Base-by-base conservation (phyloP, 2,113 vertebrate species). In the Embiotoca jacksoni region DNA sequence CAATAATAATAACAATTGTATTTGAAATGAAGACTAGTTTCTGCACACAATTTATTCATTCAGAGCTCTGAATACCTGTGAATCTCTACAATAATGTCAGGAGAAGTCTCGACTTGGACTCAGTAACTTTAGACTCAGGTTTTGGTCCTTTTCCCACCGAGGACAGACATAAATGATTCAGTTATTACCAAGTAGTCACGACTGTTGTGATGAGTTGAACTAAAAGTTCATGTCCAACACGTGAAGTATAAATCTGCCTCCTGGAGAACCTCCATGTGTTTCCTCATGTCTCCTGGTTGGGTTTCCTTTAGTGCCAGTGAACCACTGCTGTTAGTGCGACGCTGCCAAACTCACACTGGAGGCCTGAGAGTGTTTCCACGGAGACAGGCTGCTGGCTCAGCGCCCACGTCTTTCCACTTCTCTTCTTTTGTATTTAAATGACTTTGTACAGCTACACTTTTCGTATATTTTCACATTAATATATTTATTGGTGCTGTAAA, bases 391-490 rank as follows among this genome's bases (percentile, higher is more conserved):
- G 58, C 67, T 60, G 53, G 15, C 54, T 78, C 67, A 23, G 57
- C 35, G 62, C 31, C 39, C 2, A 47, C 3, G 31, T n/a, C 57
- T 58, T 44, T 62, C 54, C 46, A 69, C 78, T 73, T 81, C 77
- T 81, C 75, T 66, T 93, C 80, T 87, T 85, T 88, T 91, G 85
- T 90, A 89, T 89, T 91, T 89, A 84, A 91, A 74, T 89, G 56
- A 78, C 33, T 82, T 87, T 93, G 86, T 90, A 89, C 85, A 92
- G 76, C 78, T 85, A 93, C 72, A 73, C 83, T 92, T 91, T 89
- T 92, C 86, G 90, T 90, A 88, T 93, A 91, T 94, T 92, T 94
- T 94, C 91, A 93, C 91, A 93, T 89, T 94, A 93, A 93, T 93
- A 93, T 95, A 95, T 95, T 94, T 95, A 94, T 94, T 95, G 82